Conservation (phyloP, 2,888 invertebrate species). For the Drepana falcataria region DNA sequence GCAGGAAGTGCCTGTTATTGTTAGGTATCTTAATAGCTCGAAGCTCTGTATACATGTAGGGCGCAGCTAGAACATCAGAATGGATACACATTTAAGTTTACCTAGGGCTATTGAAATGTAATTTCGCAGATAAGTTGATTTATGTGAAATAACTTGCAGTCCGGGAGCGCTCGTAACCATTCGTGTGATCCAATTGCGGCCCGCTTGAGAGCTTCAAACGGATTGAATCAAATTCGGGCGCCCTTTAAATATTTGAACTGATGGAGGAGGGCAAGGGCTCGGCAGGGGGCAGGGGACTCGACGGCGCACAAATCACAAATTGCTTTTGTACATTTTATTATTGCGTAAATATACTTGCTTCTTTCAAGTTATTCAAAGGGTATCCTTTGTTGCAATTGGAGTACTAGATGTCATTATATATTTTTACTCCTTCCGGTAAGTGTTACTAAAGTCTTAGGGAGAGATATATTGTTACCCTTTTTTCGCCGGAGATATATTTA, state of each 20-base stretch:
- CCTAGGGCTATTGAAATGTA: constrained; percentile 58
- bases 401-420: no score
- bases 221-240: constrained; percentile 61
- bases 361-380: not conserved
- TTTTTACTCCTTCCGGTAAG: no score
- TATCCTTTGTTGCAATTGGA: no score
- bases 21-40: constrained; percentile 3
- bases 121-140: constrained; percentile 64
- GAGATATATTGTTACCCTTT: no score
- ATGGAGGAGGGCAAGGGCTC: constrained; percentile 32
- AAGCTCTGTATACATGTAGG: not conserved
- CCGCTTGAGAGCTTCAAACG: constrained; percentile 41
- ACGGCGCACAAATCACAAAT: constrained; percentile 21
- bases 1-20: no score
- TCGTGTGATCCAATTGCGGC: constrained; percentile 73
- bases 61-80: not conserved
- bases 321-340: constrained; percentile 16
- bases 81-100: constrained; percentile 52
- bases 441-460: no score
- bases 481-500: no score
- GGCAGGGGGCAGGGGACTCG: not conserved
- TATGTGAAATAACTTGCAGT: constrained; percentile 53
- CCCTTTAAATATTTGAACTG: constrained; percentile 76
- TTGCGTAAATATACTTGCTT: not conserved
- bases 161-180: constrained; percentile 48